Evolutionary conservation across 1,140 invertebrate species (phyloP).

Genomic region (Philaenus spumarius): DNA sequence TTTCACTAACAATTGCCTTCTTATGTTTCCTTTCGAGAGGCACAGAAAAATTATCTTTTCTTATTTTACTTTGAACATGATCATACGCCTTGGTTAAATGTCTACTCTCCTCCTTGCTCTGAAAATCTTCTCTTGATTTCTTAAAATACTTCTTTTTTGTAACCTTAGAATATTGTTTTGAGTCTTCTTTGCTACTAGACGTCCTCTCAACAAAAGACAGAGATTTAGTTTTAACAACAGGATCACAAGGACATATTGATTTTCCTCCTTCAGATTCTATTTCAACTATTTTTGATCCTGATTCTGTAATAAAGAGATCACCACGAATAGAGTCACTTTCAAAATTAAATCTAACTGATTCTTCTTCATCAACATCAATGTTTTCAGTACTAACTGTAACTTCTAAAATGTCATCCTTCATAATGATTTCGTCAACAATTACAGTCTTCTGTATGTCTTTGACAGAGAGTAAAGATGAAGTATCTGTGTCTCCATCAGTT

Average conservation of each 20-base stretch:
- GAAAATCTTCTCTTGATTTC: too few species aligned
- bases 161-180: too few species aligned
- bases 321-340: not conserved
- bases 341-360: not conserved
- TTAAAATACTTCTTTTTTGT: too few species aligned
- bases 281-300: slow-evolving; percentile 1
- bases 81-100: not conserved
- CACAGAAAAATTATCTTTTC: not conserved
- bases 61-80: slow-evolving; percentile 9
- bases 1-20: not conserved
- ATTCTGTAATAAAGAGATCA: not conserved
- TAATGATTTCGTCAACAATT: slow-evolving; percentile 34
- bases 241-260: slow-evolving; percentile 5
- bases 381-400: slow-evolving; percentile 34
- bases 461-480: not conserved
- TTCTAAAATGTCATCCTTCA: slow-evolving; percentile 40
- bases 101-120: too few species aligned
- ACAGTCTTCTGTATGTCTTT: slow-evolving; percentile 15
- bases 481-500: slow-evolving; percentile 12
- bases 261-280: not conserved
- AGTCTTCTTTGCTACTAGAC: too few species aligned
- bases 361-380: not conserved
- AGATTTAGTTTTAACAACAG: not conserved
- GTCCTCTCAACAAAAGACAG: too few species aligned
- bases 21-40: not conserved